Base-by-base conservation (phyloP, 2,113 vertebrate genomes). In the Microcebus lehilahytsara region DNA sequence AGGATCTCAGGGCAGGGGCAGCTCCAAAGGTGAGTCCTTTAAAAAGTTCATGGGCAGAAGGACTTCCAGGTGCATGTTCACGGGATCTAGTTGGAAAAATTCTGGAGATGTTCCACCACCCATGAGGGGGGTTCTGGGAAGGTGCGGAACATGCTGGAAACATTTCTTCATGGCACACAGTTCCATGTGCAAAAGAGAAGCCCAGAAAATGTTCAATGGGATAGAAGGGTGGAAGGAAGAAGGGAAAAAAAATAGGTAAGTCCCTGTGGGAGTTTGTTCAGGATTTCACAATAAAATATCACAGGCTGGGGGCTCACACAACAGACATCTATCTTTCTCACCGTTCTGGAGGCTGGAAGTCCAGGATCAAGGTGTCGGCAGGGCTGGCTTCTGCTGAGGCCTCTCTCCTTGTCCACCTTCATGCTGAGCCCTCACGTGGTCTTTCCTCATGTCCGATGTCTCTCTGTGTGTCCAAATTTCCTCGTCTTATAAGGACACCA, bases 91-190 rank as follows among this genome's bases (percentile, higher is more conserved):
- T 1, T 17, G 40, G 75, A n/a, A 40, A 53, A 60, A 42, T 32
- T 88, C 71, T 51, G 10, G 42, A 91, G 53, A n/a, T 19, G 17
- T 7, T 25, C 51, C 22, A 58, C 14, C 27, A 37, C 40, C 16
- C 13, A 7, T 1, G 17, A 69, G 22, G 13, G 34, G 60, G 34
- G 25, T 40, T 40, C 60, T n/a, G 8, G 60, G 37, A 80, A 30
- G 16, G 40, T 4, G 0, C 27, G 32, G 2, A 16, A 13, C 20
- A 5, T 6, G 17, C 56, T 1, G 9, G 32, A 16, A n/a, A 8
- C 6, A 17, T 20, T 85, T 60, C 64, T 46, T 37, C 46, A 19
- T n/a, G 67, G n/a, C 34, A 34, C 66, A 37, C 13, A 49, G 46
- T 23, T n/a, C 27, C n/a, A 19, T 30, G 22, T 25, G 46, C 19